phyloP scores from a whole-genome alignment of 2,797 vertebrate species.

The Acropternis orthonyx region DNA sequence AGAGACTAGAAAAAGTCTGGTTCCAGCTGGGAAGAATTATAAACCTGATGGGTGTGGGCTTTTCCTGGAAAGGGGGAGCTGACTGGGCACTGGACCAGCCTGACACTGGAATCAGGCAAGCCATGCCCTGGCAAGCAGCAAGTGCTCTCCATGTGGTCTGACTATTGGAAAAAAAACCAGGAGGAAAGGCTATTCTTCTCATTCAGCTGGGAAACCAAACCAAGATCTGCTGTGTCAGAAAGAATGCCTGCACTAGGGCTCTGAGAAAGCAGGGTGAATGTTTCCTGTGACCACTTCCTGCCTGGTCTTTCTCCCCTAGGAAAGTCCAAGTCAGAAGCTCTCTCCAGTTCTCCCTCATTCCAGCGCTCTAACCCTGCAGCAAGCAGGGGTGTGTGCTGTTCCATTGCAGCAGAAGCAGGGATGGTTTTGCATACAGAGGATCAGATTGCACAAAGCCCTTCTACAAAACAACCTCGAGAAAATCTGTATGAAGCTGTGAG shows the following conservation, averaged over 20 bases:
- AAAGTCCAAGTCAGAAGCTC: neutral
- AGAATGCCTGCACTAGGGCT: neutral
- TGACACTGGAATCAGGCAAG: neutral
- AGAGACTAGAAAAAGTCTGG: neutral
- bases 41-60: neutral
- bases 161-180: neutral
- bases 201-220: neutral
- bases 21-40: neutral
- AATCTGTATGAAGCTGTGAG: no score
- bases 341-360: neutral
- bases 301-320: neutral
- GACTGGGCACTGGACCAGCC: neutral
- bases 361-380: neutral
- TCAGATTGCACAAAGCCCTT: neutral
- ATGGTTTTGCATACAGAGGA: neutral
- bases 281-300: neutral
- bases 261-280: neutral
- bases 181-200: neutral
- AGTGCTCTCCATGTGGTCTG: neutral
- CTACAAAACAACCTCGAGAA: neutral
- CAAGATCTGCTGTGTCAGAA: neutral
- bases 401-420: neutral
- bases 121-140: neutral
- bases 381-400: neutral
- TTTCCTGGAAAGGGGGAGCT: neutral